Percentiles rank a stretch among this genome's conserved stretches.
phyloP scores from a whole-genome alignment of 35 echinoderm and acorn worm genomes.

The Lytechinus variegatus region DNA sequence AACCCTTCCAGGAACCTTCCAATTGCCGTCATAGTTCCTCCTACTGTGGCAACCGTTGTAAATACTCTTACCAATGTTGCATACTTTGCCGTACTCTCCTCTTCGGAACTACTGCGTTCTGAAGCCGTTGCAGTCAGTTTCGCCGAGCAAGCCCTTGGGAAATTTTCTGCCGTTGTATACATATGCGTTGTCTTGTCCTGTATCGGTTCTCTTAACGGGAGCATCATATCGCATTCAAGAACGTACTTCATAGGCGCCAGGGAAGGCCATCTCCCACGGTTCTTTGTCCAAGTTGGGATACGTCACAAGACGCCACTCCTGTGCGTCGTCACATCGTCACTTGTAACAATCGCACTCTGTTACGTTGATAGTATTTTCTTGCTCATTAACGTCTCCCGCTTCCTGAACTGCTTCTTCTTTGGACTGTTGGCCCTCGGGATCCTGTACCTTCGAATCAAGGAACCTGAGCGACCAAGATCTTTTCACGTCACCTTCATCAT shows the following conservation, averaged over 20 bases:
- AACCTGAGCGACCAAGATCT: not conserved
- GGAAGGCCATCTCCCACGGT: not conserved
- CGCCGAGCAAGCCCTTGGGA: conserved; percentile 29
- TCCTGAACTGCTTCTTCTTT: not conserved
- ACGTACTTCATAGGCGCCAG: not conserved
- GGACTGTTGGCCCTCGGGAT: not conserved
- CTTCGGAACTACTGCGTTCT: conserved; percentile 66
- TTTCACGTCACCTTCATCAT: not conserved
- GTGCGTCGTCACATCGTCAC: not conserved
- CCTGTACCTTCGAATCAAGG: conserved; percentile 12
- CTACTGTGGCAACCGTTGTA: conserved; percentile 59
- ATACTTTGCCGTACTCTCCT: conserved; percentile 83
- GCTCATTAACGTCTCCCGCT: not conserved
- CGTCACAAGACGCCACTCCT: not conserved
- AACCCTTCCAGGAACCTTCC: conserved; percentile 74
- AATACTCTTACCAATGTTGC: conserved; percentile 82
- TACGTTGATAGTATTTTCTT: not conserved
- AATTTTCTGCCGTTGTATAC: conserved; percentile 40
- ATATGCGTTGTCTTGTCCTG: conserved; percentile 37
- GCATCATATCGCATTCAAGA: not conserved
- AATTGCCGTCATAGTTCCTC: conserved; percentile 56
- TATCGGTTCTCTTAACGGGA: conserved; percentile 37
- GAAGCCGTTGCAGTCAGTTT: conserved; percentile 76
- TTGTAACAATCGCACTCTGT: not conserved
- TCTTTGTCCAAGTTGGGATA: not conserved